Evolutionary conservation across 2,888 invertebrate genomes (phyloP).

Genomic region (Acheta domesticus): DNA sequence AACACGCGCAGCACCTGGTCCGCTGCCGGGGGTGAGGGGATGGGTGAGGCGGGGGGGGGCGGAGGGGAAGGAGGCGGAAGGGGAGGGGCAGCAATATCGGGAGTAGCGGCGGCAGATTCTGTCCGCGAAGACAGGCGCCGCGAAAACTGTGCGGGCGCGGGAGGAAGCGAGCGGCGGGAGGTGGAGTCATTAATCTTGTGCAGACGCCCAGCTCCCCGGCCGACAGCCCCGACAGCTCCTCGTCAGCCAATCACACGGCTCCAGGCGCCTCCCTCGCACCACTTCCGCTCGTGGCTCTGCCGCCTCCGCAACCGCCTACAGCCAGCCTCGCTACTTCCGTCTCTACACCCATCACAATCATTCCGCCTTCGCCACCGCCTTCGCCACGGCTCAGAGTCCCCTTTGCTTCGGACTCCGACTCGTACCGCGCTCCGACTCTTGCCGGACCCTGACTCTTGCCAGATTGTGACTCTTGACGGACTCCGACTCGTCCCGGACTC

Average conservation of each 20-base stretch:
- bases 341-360: too few relatives aligned
- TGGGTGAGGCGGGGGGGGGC: background rate
- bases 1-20: too few relatives aligned
- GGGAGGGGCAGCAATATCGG: background rate
- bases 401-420: too few relatives aligned
- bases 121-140: background rate
- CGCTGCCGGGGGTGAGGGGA: background rate
- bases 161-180: background rate
- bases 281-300: background rate
- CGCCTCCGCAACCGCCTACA: too few relatives aligned
- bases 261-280: background rate
- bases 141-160: background rate
- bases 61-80: background rate
- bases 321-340: too few relatives aligned
- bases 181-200: background rate
- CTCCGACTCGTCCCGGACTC: too few relatives aligned
- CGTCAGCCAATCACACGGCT: constrained; percentile 18
- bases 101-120: background rate
- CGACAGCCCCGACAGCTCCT: background rate
- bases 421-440: too few relatives aligned
- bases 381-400: too few relatives aligned
- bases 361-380: too few relatives aligned
- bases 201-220: background rate
- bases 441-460: too few relatives aligned
- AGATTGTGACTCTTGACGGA: too few relatives aligned